phyloP scores from a whole-genome alignment of 2,888 invertebrate species.

The Tipula helvola region DNA sequence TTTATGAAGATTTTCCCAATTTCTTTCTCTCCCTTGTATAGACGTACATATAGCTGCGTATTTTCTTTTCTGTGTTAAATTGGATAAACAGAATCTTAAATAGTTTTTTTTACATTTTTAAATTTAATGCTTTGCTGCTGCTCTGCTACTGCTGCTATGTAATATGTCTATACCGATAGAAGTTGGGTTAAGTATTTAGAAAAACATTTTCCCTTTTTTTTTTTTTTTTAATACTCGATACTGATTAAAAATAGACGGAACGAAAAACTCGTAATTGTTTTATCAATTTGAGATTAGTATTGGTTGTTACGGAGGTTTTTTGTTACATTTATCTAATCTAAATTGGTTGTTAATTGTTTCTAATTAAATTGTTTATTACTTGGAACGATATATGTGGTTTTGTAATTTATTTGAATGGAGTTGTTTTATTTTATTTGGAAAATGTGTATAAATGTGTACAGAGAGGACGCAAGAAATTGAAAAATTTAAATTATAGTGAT shows the following conservation, averaged over 20 bases:
- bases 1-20: background rate
- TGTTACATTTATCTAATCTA: background rate
- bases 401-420: background rate
- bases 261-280: background rate
- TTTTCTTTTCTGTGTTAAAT: background rate
- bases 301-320: background rate
- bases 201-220: background rate
- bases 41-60: background rate
- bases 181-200: background rate
- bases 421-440: background rate
- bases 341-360: conserved; percentile 4
- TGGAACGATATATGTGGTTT: background rate
- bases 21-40: background rate
- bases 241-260: background rate
- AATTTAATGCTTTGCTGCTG: background rate
- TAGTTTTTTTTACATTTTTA: background rate
- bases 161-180: background rate
- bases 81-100: background rate
- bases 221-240: background rate
- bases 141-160: background rate
- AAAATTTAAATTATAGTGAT: too few species aligned
- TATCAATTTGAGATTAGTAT: background rate
- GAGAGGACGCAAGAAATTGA: too few species aligned
- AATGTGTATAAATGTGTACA: background rate
- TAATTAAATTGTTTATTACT: background rate